Evolutionary conservation across 2,113 vertebrate species (phyloP), one percentile per base, ranked within the genome.

Genomic region (Pseudolaguvia tuberculata): DNA sequence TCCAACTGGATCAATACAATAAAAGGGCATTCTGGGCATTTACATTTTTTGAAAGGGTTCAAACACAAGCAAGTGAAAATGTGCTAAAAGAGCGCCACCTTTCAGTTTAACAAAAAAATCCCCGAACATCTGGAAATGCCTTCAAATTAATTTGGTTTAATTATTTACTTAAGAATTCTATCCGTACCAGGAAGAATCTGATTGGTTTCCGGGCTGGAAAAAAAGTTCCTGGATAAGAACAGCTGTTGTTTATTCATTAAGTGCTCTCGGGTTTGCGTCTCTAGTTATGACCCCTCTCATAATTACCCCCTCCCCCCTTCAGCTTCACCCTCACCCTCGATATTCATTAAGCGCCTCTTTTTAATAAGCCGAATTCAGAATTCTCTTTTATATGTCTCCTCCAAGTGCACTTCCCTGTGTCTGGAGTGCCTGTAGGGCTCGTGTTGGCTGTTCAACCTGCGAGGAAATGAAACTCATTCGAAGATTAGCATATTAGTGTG

Each of bases 341-440:
- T n/a, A 13, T 68, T 80, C 56, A 18, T 68, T 80, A 50, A 62
- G 50, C 70, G n/a, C 27, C 58, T 63, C 27, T 17, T 4, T 29
- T n/a, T 70, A 70, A 80, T 73, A 53, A 69, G 63, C 48, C 62
- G 69, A 58, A 76, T 80, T 76, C 76, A 69, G n/a, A 53, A 66
- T 69, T 58, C 57, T 70, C 8, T 53, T 73, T 61, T 42, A 31
- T 18, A 50, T 0, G 23, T 53, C 56, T 76, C 23, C 42, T 55
- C 65, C 55, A 59, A 50, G 42, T 61, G 55, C 65, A 25, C 55
- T 69, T 70, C 59, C 51, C 59, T 56, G 39, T 8, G 39, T 42
- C 39, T 9, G 39, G 39, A 9, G 39, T 9, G 12, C 35, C 45
- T 11, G 6, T 27, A 18, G 45, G n/a, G 1, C 21, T 9, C 6